phyloP scores from a whole-genome alignment of 2,113 vertebrate species.

The Theristicus caerulescens region DNA sequence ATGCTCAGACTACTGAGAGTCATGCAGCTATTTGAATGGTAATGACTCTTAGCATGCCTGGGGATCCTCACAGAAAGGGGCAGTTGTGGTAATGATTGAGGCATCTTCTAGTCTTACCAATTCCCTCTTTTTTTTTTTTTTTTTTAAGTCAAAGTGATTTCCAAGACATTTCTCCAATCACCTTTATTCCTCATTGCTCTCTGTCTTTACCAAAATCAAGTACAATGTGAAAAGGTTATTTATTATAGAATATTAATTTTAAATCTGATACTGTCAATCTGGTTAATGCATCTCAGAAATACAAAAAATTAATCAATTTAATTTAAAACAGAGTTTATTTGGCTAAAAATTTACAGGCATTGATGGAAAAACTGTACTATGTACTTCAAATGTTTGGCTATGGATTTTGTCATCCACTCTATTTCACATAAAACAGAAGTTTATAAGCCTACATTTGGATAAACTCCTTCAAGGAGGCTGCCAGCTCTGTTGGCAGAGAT shows the following conservation, averaged over 20 bases:
- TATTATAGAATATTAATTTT: not conserved
- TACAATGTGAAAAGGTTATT: not conserved
- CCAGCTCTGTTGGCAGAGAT: constrained; percentile 19
- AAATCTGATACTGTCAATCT: not conserved
- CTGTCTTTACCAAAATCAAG: not conserved
- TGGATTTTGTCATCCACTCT: not conserved
- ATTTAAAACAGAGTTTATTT: not conserved
- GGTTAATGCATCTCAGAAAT: not conserved
- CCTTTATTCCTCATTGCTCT: not conserved
- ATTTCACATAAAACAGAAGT: not conserved
- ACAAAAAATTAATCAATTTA: not conserved
- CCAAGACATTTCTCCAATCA: not conserved
- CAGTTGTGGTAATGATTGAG: not conserved
- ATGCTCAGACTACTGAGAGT: not conserved
- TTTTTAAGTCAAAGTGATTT: not conserved
- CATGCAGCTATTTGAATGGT: not conserved
- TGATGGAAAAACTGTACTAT: not conserved
- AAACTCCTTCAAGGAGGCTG: not conserved
- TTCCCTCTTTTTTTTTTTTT: not conserved
- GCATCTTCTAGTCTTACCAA: not conserved
- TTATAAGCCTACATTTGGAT: not conserved
- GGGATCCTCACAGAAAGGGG: not conserved
- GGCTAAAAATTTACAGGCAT: not conserved
- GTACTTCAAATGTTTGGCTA: not conserved
- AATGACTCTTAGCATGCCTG: not conserved